These are phyloP conservation scores for Drosophila persimilis DNA, from an alignment of 1,140 invertebrate genomes.

Conservation along the genomic window DNA sequence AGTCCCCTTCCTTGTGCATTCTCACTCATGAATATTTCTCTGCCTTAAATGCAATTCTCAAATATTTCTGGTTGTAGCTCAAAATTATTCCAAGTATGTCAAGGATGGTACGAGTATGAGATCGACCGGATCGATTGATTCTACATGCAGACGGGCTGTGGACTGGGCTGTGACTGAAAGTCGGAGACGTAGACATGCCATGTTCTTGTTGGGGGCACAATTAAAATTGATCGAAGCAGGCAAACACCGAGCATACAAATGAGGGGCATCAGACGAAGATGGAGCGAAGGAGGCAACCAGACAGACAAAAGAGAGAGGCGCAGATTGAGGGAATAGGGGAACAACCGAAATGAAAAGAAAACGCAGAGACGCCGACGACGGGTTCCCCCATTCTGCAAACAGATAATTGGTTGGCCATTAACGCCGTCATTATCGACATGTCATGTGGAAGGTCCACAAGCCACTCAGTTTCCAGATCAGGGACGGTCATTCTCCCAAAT, in stretches of 20 bases:
- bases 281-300: neutral
- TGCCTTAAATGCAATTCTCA: conserved; percentile 23
- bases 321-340: neutral
- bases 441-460: neutral
- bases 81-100: conserved; percentile 45
- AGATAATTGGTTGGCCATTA: conserved; percentile 44
- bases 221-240: conserved; percentile 14
- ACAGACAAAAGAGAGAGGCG: neutral
- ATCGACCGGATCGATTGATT: conserved; percentile 18
- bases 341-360: conserved; percentile 21
- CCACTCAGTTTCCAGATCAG: neutral
- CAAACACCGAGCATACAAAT: conserved; percentile 36
- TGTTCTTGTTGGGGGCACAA: conserved; percentile 24
- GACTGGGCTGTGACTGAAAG: neutral
- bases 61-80: conserved; percentile 5
- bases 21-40: conserved; percentile 38
- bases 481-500: neutral
- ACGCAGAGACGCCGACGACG: conserved; percentile 9
- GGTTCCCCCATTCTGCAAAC: conserved; percentile 2
- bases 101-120: neutral
- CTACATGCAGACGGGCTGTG: conserved; percentile 2
- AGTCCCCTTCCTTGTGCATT: conserved; percentile 18
- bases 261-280: neutral
- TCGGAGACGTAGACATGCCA: neutral
- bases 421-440: conserved; percentile 56